phyloP scores from a whole-genome alignment of 2,113 vertebrate species.

The Platycercus adscitus region DNA sequence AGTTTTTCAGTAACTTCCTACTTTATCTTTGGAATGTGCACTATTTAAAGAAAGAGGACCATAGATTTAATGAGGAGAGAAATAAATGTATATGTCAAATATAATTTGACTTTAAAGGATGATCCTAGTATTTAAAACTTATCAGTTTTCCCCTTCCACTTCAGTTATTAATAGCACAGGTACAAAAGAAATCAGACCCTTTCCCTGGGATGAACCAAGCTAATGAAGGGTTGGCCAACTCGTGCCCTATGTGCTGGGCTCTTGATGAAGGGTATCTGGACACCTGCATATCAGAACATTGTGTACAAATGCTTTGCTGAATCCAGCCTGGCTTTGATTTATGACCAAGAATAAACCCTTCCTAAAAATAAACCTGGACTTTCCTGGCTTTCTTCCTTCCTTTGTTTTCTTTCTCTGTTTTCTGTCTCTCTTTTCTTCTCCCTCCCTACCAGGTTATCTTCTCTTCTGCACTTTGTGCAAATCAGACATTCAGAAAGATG shows the following conservation, averaged over 20 bases:
- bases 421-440: not conserved
- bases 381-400: not conserved
- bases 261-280: slow-evolving; percentile 26
- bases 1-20: slow-evolving; percentile 28
- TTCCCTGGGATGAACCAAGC: slow-evolving; percentile 4
- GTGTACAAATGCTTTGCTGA: slow-evolving; percentile 5
- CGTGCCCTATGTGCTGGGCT: not conserved
- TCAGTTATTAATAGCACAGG: slow-evolving; percentile 56
- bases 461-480: rapidly evolving
- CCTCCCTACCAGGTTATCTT: not conserved
- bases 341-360: slow-evolving; percentile 31
- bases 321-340: not conserved
- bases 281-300: not conserved
- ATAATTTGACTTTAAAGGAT: not conserved
- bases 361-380: slow-evolving; percentile 45
- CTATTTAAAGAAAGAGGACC: not conserved
- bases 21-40: not conserved
- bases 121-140: not conserved
- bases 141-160: not conserved
- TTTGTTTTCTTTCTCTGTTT: not conserved
- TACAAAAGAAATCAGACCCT: not conserved
- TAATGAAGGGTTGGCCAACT: not conserved
- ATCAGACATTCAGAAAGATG: not conserved
- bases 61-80: not conserved
- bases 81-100: not conserved